phyloP scores from a whole-genome alignment of 2,797 vertebrate species.

The Trachurus trachurus region DNA sequence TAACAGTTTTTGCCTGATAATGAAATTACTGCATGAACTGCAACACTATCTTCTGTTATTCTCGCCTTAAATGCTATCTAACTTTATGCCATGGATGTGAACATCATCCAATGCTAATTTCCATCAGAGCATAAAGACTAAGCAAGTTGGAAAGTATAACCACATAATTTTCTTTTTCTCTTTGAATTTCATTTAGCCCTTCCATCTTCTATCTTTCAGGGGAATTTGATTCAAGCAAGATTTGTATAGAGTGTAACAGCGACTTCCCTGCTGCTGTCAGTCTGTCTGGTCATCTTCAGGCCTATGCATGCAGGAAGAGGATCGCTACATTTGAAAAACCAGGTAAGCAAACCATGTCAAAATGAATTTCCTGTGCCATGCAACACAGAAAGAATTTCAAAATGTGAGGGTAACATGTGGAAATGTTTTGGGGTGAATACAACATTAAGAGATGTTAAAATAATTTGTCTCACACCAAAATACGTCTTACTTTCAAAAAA shows the following conservation, averaged over 20 bases:
- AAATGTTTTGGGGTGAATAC: background rate
- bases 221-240: slow-evolving; percentile 57
- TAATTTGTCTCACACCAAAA: background rate
- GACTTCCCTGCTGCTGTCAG: slow-evolving; percentile 90
- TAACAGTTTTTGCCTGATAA: slow-evolving; percentile 81
- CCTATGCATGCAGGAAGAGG: slow-evolving; percentile 91
- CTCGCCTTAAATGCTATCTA: background rate
- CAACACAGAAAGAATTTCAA: too few relatives aligned
- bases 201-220: slow-evolving; percentile 64
- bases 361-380: too few relatives aligned
- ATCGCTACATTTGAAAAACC: slow-evolving; percentile 90
- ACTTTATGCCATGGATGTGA: slow-evolving; percentile 7
- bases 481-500: background rate
- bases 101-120: background rate
- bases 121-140: background rate
- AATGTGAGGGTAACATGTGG: background rate
- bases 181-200: slow-evolving; percentile 4
- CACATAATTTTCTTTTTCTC: background rate
- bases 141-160: slow-evolving; percentile 12
- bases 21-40: slow-evolving; percentile 69
- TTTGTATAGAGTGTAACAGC: slow-evolving; percentile 90
- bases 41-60: slow-evolving; percentile 13
- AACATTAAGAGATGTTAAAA: background rate
- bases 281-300: slow-evolving; percentile 91
- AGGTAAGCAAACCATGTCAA: slow-evolving; percentile 81